A percentile compares a stretch with the other conserved stretches of the same genome.
Conservation (phyloP, 35 echinoderm and acorn worm genomes). For the Heliocidaris erythrogramma region DNA sequence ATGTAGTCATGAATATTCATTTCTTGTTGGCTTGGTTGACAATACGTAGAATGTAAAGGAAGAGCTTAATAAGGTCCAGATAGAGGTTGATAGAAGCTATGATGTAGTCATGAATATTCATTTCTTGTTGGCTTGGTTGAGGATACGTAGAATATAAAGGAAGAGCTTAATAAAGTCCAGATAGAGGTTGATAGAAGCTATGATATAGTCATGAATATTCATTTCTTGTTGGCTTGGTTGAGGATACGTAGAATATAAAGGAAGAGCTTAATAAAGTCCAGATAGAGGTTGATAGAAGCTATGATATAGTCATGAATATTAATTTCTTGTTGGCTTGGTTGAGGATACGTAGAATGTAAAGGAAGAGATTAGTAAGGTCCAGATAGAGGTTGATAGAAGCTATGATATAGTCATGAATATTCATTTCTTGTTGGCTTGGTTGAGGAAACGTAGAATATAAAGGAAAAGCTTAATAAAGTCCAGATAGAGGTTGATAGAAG, state of each 20-base stretch:
- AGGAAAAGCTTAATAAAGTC: neutral
- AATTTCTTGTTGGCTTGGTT: neutral
- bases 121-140: too few relatives aligned
- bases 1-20: too few relatives aligned
- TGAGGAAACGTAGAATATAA: neutral
- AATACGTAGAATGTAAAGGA: too few relatives aligned
- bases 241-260: neutral
- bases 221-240: neutral
- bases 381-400: constrained; percentile 86
- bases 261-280: neutral
- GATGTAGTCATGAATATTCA: too few relatives aligned
- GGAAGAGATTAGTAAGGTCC: neutral
- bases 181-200: too few relatives aligned
- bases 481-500: neutral
- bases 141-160: too few relatives aligned
- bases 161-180: too few relatives aligned
- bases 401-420: constrained; percentile 47
- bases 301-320: constrained; percentile 46
- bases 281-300: constrained; percentile 85
- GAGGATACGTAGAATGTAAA: neutral
- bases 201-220: neutral
- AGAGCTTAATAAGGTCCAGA: too few relatives aligned
- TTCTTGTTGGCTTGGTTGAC: too few relatives aligned
- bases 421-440: constrained; percentile 40
- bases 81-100: too few relatives aligned